Evolutionary conservation across 2,888 invertebrate genomes (phyloP).

Genomic region (Coleophora deauratella): DNA sequence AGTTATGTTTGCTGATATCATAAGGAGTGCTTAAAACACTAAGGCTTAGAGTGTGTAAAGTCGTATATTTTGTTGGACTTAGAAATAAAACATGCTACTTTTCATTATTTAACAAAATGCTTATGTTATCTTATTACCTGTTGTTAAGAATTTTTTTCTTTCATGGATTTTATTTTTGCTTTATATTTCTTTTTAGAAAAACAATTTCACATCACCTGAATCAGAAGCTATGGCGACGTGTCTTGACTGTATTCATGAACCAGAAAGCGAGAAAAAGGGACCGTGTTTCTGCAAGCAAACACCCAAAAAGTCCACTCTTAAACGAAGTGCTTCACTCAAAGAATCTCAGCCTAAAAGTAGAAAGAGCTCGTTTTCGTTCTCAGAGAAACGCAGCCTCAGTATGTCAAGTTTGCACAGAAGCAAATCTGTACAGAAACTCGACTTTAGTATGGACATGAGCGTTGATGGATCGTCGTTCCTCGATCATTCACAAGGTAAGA

Average conservation of each 20-base stretch:
- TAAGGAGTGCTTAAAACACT: too few species aligned
- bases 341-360: slow-evolving; percentile 48
- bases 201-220: slow-evolving; percentile 57
- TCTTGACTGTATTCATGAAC: slow-evolving; percentile 41
- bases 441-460: slow-evolving; percentile 72
- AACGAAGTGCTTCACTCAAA: slow-evolving; percentile 52
- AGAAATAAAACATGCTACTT: too few species aligned
- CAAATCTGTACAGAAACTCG: slow-evolving; percentile 65
- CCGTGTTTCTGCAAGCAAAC: slow-evolving; percentile 49
- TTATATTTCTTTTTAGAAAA: slow-evolving; percentile 41
- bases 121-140: too few species aligned
- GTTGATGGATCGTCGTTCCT: slow-evolving; percentile 63
- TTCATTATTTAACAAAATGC: too few species aligned
- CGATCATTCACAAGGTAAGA: slow-evolving; percentile 49
- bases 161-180: too few species aligned
- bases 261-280: slow-evolving; percentile 33
- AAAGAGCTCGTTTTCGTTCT: slow-evolving; percentile 39
- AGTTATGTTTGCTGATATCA: too few species aligned
- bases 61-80: too few species aligned
- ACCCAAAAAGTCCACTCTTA: slow-evolving; percentile 40
- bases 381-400: slow-evolving; percentile 55
- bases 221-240: slow-evolving; percentile 58
- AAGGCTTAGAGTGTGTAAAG: too few species aligned
- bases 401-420: slow-evolving; percentile 58
- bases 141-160: too few species aligned